These are phyloP conservation scores for Euclidia mi DNA, from an alignment of 2,888 invertebrate species.

Conservation along the genomic window DNA sequence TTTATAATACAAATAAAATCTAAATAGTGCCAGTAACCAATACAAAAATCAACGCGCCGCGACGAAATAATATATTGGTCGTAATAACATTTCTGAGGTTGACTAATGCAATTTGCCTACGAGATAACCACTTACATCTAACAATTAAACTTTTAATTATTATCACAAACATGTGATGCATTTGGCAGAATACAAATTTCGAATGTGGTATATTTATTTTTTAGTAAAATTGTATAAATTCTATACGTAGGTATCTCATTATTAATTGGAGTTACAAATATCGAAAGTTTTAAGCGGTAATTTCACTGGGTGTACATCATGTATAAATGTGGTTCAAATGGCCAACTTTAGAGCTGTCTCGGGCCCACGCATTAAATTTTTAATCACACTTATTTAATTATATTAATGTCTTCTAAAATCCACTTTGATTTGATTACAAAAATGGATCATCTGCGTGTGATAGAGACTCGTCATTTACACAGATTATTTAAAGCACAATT, in stretches of 20 bases:
- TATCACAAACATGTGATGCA: conserved; percentile 49
- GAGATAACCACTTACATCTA: conserved; percentile 36
- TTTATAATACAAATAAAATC: conserved; percentile 33
- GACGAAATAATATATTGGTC: conserved; percentile 15
- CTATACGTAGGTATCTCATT: conserved; percentile 38
- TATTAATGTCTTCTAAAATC: no score
- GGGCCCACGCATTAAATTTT: no score
- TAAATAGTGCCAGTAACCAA: conserved; percentile 42
- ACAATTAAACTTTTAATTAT: conserved; percentile 31
- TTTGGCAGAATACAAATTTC: conserved; percentile 50
- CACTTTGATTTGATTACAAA: no score
- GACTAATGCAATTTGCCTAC: conserved; percentile 22
- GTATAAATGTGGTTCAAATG: conserved; percentile 7
- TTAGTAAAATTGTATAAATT: conserved; percentile 45
- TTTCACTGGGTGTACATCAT: conserved; percentile 8
- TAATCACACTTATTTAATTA: no score
- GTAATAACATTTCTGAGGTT: conserved; percentile 23
- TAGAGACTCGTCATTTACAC: background rate
- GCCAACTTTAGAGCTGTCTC: no score
- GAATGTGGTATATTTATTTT: conserved; percentile 37
- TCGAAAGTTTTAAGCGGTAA: conserved; percentile 27
- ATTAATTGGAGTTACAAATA: conserved; percentile 31
- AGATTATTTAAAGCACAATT: background rate
- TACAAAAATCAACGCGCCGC: conserved; percentile 26
- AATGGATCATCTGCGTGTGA: no score